Percentiles rank a stretch among this genome's conserved stretches.
These are phyloP conservation scores for Drosophila carrolli DNA, from an alignment of 1,140 invertebrate species.

Conservation along the genomic window DNA sequence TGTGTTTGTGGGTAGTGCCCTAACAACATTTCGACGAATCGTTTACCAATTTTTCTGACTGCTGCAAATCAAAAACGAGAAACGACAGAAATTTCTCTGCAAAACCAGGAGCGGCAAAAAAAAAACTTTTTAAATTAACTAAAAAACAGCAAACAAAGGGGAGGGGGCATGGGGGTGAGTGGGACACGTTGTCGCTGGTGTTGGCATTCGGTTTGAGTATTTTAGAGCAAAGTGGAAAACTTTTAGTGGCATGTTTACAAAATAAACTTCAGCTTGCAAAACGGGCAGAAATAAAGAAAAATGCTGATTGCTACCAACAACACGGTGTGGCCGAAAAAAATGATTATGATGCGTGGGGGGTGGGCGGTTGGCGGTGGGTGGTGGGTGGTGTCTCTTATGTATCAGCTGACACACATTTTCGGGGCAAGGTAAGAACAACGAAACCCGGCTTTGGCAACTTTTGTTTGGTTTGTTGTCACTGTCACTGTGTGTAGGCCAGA, in stretches of 20 bases:
- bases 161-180: neutral
- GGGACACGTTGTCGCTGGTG: conserved; percentile 71
- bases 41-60: conserved; percentile 81
- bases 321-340: conserved; percentile 47
- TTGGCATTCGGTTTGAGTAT: conserved; percentile 82
- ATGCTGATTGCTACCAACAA: conserved; percentile 70
- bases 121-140: conserved; percentile 82
- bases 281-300: conserved; percentile 69
- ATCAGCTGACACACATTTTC: conserved; percentile 73
- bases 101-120: conserved; percentile 35
- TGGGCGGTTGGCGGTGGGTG: conserved; percentile 18
- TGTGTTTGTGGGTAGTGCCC: conserved; percentile 10
- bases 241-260: conserved; percentile 83
- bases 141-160: conserved; percentile 62
- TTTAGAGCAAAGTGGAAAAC: conserved; percentile 83
- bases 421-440: conserved; percentile 64
- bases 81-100: conserved; percentile 28
- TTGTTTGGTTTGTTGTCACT: conserved; percentile 79
- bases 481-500: conserved; percentile 59
- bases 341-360: conserved; percentile 65
- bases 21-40: conserved; percentile 69
- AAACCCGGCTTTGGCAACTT: conserved; percentile 52
- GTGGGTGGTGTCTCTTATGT: conserved; percentile 36
- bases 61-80: conserved; percentile 76
- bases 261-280: conserved; percentile 81